phyloP scores from a whole-genome alignment of 2,797 vertebrate genomes.

The Gouania willdenowi region DNA sequence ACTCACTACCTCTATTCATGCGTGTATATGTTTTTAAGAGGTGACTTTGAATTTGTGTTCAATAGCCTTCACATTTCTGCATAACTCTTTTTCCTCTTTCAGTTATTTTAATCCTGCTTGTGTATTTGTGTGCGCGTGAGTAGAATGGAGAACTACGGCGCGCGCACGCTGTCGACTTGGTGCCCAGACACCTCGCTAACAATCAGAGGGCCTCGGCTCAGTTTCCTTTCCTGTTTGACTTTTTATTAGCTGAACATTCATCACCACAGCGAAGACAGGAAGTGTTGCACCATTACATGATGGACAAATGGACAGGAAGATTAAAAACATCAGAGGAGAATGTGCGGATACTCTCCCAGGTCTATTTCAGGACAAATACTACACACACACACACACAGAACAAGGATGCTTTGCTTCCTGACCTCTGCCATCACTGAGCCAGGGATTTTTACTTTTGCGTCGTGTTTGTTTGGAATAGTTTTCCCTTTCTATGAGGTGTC shows the following conservation, averaged over 20 bases:
- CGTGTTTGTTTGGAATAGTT: slow-evolving; percentile 51
- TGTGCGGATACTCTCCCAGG: slow-evolving; percentile 62
- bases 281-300: slow-evolving; percentile 47
- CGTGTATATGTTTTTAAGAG: slow-evolving; percentile 14
- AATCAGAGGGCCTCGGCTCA: slow-evolving; percentile 58
- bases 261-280: slow-evolving; percentile 50
- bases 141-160: slow-evolving; percentile 36
- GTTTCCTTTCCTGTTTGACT: slow-evolving; percentile 71
- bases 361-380: slow-evolving; percentile 59
- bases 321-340: slow-evolving; percentile 61
- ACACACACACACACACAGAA: slow-evolving; percentile 13
- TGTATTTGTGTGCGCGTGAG: slow-evolving; percentile 3
- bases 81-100: too few species aligned
- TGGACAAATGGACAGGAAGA: slow-evolving; percentile 69
- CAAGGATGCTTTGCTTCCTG: slow-evolving; percentile 58
- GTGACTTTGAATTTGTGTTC: not conserved
- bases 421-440: slow-evolving; percentile 43
- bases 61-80: slow-evolving; percentile 12
- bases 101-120: too few species aligned
- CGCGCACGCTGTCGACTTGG: slow-evolving; percentile 45
- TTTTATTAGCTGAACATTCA: slow-evolving; percentile 65
- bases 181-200: slow-evolving; percentile 62
- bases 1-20: slow-evolving; percentile 4
- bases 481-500: slow-evolving; percentile 40
- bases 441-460: slow-evolving; percentile 41